A percentile compares a stretch with the other conserved stretches of the same genome.
These are phyloP conservation scores for Erebia palarica DNA, from an alignment of 2,888 invertebrate genomes.

Conservation along the genomic window DNA sequence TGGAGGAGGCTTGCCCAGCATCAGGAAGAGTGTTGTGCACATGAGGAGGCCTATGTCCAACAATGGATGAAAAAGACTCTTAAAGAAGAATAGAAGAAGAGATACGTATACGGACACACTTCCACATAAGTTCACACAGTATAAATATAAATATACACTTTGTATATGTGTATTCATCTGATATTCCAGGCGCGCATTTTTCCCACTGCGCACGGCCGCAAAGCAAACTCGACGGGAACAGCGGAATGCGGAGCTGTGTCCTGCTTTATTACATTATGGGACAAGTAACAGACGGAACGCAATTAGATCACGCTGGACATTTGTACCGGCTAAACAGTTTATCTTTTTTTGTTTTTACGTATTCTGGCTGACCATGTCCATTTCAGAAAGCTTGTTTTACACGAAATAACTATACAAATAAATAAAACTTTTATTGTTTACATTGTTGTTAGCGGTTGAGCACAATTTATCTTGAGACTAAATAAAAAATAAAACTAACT, in stretches of 20 bases:
- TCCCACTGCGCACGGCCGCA: conserved; percentile 41
- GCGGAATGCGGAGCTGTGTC: conserved; percentile 42
- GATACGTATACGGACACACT: not conserved
- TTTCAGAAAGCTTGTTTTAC: too few species aligned
- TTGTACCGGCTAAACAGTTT: conserved; percentile 15
- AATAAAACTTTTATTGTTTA: too few species aligned
- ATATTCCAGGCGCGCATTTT: conserved; percentile 41
- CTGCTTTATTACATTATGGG: conserved; percentile 44
- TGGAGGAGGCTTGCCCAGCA: too few species aligned
- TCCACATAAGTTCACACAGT: not conserved
- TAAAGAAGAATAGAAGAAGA: too few species aligned
- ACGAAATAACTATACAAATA: too few species aligned
- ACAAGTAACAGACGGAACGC: conserved; percentile 39
- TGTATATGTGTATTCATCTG: conserved; percentile 30
- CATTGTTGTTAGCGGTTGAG: too few species aligned
- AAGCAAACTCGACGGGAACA: conserved; percentile 42
- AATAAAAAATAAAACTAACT: too few species aligned
- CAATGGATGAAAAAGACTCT: too few species aligned
- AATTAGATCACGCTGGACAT: conserved; percentile 8
- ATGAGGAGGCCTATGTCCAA: too few species aligned
- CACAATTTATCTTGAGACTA: too few species aligned
- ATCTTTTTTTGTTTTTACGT: not conserved
- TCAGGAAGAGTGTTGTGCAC: too few species aligned
- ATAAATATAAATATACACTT: conserved; percentile 21
- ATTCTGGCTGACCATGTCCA: too few species aligned